Conservation (phyloP, 2,797 vertebrate genomes). For the Hydrocynus forskahlii region DNA sequence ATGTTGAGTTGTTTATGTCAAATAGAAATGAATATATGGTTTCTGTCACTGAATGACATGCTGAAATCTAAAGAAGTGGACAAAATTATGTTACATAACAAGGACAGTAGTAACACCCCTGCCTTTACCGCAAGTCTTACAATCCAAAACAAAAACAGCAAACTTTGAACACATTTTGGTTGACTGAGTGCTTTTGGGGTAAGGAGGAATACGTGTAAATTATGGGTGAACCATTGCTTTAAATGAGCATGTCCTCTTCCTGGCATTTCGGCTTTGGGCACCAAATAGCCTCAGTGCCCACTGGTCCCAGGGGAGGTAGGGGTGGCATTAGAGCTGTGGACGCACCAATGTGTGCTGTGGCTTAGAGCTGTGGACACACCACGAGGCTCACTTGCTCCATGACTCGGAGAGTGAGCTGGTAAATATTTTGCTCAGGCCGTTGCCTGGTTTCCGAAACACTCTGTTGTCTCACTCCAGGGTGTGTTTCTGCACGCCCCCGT, state of each 20-base stretch:
- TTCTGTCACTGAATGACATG: background rate
- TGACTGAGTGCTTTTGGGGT: background rate
- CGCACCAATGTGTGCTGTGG: background rate
- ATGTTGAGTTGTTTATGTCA: background rate
- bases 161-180: too few relatives aligned
- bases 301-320: constrained; percentile 13
- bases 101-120: too few relatives aligned
- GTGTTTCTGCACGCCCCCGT: constrained; percentile 51
- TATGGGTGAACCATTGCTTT: background rate
- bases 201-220: background rate
- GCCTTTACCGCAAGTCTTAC: too few relatives aligned
- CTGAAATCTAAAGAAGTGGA: too few relatives aligned
- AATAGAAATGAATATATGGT: background rate
- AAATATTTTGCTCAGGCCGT: constrained; percentile 65
- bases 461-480: constrained; percentile 43
- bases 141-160: background rate
- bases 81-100: background rate
- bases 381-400: constrained; percentile 19
- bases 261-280: background rate
- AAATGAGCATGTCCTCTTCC: background rate
- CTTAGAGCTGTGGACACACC: constrained; percentile 31
- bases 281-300: background rate
- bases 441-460: constrained; percentile 60
- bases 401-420: constrained; percentile 49
- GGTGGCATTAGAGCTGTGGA: constrained; percentile 9